A percentile compares a stretch with the other conserved stretches of the same genome.
These are phyloP conservation scores for Chorisops tibialis DNA, from an alignment of 2,888 invertebrate genomes.

Conservation along the genomic window DNA sequence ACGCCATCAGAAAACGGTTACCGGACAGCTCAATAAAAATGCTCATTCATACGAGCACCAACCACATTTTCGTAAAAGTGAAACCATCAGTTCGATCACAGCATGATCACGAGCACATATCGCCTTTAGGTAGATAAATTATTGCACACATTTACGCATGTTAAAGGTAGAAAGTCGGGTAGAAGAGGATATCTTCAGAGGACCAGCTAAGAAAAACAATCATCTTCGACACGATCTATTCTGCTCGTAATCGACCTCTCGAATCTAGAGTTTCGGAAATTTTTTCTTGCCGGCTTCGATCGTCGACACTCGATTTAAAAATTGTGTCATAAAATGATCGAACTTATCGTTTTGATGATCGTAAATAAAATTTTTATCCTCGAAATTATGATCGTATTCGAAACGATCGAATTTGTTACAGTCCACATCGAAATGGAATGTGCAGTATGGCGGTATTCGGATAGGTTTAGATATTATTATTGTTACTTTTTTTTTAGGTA, in stretches of 20 bases:
- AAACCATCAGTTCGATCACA: slow-evolving; percentile 13
- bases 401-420: not conserved
- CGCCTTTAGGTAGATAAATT: not conserved
- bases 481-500: slow-evolving; percentile 2
- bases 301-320: no score
- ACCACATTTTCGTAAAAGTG: slow-evolving; percentile 7
- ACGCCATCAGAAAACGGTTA: slow-evolving; percentile 20
- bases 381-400: slow-evolving; percentile 12
- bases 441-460: not conserved
- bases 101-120: not conserved
- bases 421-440: not conserved
- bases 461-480: not conserved
- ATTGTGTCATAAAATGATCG: slow-evolving; percentile 12
- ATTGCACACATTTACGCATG: not conserved
- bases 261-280: no score
- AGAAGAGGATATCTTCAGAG: no score
- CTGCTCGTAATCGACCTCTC: no score
- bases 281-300: no score
- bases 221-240: no score
- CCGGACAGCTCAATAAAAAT: slow-evolving; percentile 16
- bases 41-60: not conserved
- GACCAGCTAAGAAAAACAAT: no score
- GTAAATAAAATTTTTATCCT: slow-evolving; percentile 26
- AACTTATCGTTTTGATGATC: slow-evolving; percentile 24
- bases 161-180: no score